phyloP scores from a whole-genome alignment of 2,888 invertebrate species.

The Agonopterix heracliana region DNA sequence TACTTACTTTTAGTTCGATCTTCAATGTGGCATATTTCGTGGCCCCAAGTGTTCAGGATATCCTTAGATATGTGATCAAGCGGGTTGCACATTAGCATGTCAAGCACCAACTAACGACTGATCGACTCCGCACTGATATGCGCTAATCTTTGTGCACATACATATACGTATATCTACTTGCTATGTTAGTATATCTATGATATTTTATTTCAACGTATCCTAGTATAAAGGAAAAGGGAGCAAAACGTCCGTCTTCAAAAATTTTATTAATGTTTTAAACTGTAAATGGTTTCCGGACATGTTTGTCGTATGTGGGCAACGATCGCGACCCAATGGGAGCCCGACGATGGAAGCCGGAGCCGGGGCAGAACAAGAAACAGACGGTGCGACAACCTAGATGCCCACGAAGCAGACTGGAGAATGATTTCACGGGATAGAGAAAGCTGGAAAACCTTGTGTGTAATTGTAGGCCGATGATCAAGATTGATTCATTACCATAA shows the following conservation, averaged over 20 bases:
- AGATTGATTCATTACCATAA: too few species aligned
- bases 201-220: neutral
- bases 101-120: constrained; percentile 35
- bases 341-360: too few species aligned
- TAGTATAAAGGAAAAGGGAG: neutral
- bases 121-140: constrained; percentile 17
- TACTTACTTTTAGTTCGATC: neutral
- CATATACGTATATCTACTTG: neutral
- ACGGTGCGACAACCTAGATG: too few species aligned
- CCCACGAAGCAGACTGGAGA: too few species aligned
- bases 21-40: neutral
- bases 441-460: too few species aligned
- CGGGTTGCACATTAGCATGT: constrained; percentile 51
- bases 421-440: too few species aligned
- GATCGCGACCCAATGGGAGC: too few species aligned
- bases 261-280: neutral
- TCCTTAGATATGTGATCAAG: constrained; percentile 36
- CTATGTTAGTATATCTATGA: neutral
- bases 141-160: neutral
- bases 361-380: too few species aligned
- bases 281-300: neutral
- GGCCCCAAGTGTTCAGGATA: constrained; percentile 22
- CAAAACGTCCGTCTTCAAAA: neutral
- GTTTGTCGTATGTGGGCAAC: neutral
- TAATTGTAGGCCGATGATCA: too few species aligned